phyloP scores from a whole-genome alignment of 2,113 vertebrate species.

The Trichechus manatus region DNA sequence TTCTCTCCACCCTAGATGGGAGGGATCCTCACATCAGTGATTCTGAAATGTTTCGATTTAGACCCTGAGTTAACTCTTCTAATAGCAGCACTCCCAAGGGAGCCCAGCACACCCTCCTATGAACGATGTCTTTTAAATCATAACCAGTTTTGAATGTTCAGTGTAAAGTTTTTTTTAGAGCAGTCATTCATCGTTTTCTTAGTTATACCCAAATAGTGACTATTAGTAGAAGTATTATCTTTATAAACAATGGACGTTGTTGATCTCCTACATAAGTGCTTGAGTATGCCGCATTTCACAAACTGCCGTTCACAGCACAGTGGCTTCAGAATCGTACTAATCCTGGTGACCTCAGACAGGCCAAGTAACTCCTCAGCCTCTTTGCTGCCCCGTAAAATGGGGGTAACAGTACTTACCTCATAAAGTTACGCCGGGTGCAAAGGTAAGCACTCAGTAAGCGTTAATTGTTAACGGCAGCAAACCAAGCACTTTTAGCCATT shows the following conservation, averaged over 20 bases:
- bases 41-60: slow-evolving; percentile 62
- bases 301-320: neutral
- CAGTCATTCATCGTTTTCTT: slow-evolving; percentile 1
- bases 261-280: neutral
- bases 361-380: neutral
- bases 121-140: slow-evolving; percentile 31
- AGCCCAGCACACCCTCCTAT: neutral
- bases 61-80: slow-evolving; percentile 30
- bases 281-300: neutral
- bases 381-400: neutral
- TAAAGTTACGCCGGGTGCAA: neutral
- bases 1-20: slow-evolving; percentile 47
- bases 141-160: neutral
- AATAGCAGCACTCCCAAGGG: neutral
- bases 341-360: neutral
- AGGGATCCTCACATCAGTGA: slow-evolving; percentile 15
- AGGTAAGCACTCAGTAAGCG: neutral
- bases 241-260: neutral
- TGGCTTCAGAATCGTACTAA: neutral
- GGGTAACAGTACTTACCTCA: neutral
- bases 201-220: neutral
- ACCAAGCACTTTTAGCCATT: neutral
- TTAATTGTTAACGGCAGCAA: neutral
- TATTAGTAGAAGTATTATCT: neutral
- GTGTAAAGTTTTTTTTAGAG: neutral